Evolutionary conservation across 64 coral and sea anemone species (phyloP).

Genomic region (Anthopleura sola): DNA sequence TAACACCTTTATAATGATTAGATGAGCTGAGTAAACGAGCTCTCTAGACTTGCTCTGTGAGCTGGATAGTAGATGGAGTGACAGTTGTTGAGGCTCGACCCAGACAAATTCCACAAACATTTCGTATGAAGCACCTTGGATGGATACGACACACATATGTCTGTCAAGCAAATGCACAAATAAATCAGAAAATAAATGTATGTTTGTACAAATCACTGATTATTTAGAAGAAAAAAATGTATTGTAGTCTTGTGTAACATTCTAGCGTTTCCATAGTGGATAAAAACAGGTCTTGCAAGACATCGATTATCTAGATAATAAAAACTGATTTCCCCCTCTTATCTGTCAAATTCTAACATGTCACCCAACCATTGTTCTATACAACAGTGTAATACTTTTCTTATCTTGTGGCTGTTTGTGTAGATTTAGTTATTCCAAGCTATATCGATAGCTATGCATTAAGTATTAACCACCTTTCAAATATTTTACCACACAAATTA

Average conservation of each 20-base stretch:
- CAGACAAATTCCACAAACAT: neutral
- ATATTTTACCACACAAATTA: neutral
- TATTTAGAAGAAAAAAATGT: neutral
- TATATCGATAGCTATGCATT: neutral
- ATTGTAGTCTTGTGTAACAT: neutral
- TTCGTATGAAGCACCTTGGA: neutral
- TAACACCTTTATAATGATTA: constrained; percentile 6
- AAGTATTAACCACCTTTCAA: neutral
- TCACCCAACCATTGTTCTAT: neutral
- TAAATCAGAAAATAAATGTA: neutral
- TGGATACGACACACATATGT: neutral
- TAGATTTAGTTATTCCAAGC: neutral
- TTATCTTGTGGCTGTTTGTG: neutral
- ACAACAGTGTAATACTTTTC: neutral
- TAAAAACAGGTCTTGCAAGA: neutral
- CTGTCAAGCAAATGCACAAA: neutral
- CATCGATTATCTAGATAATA: neutral
- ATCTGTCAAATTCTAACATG: neutral
- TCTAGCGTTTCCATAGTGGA: neutral
- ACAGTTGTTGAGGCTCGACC: neutral
- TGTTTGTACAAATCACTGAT: neutral
- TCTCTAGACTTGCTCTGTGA: neutral
- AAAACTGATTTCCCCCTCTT: neutral
- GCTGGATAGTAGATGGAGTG: neutral
- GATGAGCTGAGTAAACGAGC: neutral